Conservation (phyloP, 2,888 invertebrate species). For the Mayetiola destructor region DNA sequence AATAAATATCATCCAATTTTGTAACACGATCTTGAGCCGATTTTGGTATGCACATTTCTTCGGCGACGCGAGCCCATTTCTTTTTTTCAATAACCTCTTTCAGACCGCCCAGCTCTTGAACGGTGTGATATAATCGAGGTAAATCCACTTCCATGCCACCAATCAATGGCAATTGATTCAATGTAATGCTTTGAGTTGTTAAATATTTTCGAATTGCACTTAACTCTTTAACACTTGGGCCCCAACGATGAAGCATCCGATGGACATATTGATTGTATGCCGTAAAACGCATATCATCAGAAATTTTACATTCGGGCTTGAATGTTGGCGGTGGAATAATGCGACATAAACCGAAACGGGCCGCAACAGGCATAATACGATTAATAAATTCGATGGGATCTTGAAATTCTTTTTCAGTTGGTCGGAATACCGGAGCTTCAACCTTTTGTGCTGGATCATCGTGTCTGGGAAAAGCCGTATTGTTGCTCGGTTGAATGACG, state of each 20-base stretch:
- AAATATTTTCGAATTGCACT: constrained; percentile 72
- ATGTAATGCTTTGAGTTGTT: constrained; percentile 56
- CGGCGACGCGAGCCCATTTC: constrained; percentile 76
- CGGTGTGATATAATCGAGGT: constrained; percentile 68
- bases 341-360: constrained; percentile 72
- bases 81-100: constrained; percentile 77
- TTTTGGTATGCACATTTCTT: constrained; percentile 73
- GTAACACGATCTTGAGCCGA: constrained; percentile 63
- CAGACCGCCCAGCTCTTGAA: constrained; percentile 72
- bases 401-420: constrained; percentile 67
- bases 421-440: constrained; percentile 66
- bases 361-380: constrained; percentile 57
- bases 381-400: constrained; percentile 78
- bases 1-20: constrained; percentile 76
- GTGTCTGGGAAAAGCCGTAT: constrained; percentile 36
- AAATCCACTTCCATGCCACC: constrained; percentile 86
- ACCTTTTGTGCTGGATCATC: constrained; percentile 42
- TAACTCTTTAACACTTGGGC: constrained; percentile 69
- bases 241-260: constrained; percentile 77
- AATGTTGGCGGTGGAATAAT: constrained; percentile 72
- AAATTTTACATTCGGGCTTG: constrained; percentile 65
- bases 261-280: constrained; percentile 83
- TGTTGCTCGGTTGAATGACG: constrained; percentile 34
- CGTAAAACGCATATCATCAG: constrained; percentile 73
- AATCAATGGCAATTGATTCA: constrained; percentile 65